Conservation (phyloP, 2,888 invertebrate species). For the Laspeyria flexula region DNA sequence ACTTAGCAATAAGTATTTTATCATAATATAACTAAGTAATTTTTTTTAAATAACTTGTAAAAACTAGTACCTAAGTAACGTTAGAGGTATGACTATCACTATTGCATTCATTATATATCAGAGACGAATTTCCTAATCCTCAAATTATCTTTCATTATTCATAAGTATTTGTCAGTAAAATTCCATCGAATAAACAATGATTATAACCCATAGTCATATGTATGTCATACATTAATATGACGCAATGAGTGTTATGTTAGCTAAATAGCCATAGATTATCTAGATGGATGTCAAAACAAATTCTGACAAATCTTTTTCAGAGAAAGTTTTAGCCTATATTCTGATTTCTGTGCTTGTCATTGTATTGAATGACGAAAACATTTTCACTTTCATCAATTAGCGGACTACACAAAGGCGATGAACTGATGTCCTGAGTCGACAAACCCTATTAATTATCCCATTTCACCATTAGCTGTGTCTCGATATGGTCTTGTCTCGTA, state of each 20-base stretch:
- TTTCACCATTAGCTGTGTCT: slow-evolving; percentile 25
- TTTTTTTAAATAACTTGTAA: no score
- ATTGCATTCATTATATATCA: no score
- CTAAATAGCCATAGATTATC: slow-evolving; percentile 13
- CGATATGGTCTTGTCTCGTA: slow-evolving; percentile 26
- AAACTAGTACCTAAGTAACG: no score
- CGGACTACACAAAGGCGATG: slow-evolving; percentile 24
- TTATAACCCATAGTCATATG: neutral
- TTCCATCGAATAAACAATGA: no score
- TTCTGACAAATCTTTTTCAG: slow-evolving; percentile 35
- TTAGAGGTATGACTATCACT: no score
- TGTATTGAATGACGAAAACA: slow-evolving; percentile 35
- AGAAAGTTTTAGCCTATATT: slow-evolving; percentile 39
- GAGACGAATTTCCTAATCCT: no score
- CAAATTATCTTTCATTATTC: no score
- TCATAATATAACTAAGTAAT: no score
- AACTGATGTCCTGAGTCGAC: slow-evolving; percentile 32
- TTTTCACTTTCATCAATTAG: slow-evolving; percentile 50
- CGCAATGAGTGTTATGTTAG: neutral
- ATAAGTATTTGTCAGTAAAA: no score
- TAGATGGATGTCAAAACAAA: slow-evolving; percentile 19
- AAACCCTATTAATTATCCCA: slow-evolving; percentile 41
- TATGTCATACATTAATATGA: neutral
- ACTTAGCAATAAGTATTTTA: neutral
- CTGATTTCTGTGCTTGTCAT: slow-evolving; percentile 27